Conservation (phyloP, 2,113 vertebrate species). For the Apaloderma vittatum region DNA sequence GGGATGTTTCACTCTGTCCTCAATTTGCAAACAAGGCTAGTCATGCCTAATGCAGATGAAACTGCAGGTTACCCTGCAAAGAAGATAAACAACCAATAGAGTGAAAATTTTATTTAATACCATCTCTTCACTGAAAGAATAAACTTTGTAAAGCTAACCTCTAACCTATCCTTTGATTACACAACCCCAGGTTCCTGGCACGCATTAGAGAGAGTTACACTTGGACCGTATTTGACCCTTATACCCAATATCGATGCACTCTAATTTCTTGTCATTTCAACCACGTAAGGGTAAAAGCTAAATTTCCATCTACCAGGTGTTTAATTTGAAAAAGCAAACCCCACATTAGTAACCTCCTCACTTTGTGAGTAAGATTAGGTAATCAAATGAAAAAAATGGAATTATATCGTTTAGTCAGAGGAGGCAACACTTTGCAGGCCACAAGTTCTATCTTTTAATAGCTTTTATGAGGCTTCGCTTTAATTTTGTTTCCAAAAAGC, state of each 20-base stretch:
- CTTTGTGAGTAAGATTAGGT: conserved; percentile 11
- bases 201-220: background rate
- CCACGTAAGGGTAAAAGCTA: background rate
- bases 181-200: background rate
- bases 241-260: background rate
- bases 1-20: background rate
- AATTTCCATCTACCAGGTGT: background rate
- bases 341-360: background rate
- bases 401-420: conserved; percentile 40
- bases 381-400: conserved; percentile 37
- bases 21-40: background rate
- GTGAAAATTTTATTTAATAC: conserved; percentile 13
- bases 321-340: background rate
- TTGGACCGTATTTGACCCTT: background rate
- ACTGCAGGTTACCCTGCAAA: conserved; percentile 6
- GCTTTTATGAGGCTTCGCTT: conserved; percentile 54
- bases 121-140: conserved; percentile 20
- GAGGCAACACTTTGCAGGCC: background rate
- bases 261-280: background rate
- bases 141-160: conserved; percentile 38
- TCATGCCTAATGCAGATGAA: background rate
- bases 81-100: background rate
- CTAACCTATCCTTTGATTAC: background rate
- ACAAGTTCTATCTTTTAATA: conserved; percentile 48
- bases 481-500: conserved; percentile 68